Evolutionary conservation across 2,888 invertebrate genomes (phyloP).

Genomic region (Diloba caeruleocephala): DNA sequence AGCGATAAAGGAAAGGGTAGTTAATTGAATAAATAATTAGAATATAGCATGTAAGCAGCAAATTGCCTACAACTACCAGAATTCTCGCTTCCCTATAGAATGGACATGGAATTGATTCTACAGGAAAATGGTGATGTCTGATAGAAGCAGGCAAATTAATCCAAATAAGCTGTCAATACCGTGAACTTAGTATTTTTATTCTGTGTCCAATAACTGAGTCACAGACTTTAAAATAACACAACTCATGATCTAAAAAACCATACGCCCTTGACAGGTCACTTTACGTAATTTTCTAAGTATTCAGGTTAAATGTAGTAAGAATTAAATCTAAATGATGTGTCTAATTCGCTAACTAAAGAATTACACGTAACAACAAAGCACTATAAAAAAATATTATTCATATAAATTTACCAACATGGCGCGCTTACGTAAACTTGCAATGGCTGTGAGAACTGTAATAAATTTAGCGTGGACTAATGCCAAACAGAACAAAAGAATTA

Average conservation of each 20-base stretch:
- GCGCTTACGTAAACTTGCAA: conserved; percentile 49
- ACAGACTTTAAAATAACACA: conserved; percentile 12
- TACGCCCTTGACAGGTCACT: conserved; percentile 52
- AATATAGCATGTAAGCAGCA: no score
- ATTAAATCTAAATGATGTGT: conserved; percentile 36
- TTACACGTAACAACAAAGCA: conserved; percentile 52
- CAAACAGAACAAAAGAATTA: conserved; percentile 60
- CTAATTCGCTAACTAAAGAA: conserved; percentile 47
- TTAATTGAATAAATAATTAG: no score
- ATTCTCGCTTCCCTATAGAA: no score
- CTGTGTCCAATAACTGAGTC: conserved; percentile 11
- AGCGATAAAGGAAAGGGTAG: no score
- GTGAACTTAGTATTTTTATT: not conserved
- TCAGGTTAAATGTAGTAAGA: conserved; percentile 46
- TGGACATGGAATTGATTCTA: no score
- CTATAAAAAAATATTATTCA: conserved; percentile 44
- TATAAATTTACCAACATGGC: conserved; percentile 49
- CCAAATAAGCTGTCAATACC: conserved; percentile 5
- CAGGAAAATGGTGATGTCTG: no score
- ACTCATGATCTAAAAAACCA: conserved; percentile 29
- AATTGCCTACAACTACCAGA: no score
- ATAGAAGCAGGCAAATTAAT: no score
- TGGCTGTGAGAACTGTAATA: conserved; percentile 54
- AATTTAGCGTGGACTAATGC: conserved; percentile 53
- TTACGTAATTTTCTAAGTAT: conserved; percentile 46